Evolutionary conservation across 2,888 invertebrate species (phyloP).

Genomic region (Sussaba pulchella): DNA sequence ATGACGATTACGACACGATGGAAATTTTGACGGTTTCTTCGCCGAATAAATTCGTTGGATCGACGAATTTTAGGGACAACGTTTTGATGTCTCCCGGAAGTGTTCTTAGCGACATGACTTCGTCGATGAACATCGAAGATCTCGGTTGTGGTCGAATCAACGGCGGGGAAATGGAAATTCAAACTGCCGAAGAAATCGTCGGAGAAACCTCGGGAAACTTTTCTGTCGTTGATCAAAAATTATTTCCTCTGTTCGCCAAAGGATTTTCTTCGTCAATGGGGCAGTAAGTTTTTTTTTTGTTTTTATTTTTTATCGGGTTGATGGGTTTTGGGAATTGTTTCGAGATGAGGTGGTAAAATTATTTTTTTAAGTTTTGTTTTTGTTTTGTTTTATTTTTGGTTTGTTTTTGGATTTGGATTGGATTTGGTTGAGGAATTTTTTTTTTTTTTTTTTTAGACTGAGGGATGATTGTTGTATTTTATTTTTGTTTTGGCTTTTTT

Average conservation of each 20-base stretch:
- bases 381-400: too few relatives aligned
- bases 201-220: conserved; percentile 1
- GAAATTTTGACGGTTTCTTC: conserved; percentile 69
- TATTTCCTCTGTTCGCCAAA: conserved; percentile 81
- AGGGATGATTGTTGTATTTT: too few relatives aligned
- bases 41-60: conserved; percentile 70
- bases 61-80: conserved; percentile 66
- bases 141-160: conserved; percentile 30
- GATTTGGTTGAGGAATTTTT: not conserved
- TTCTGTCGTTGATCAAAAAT: conserved; percentile 63
- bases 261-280: conserved; percentile 70
- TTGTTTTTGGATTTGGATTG: not conserved
- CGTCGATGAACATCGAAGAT: conserved; percentile 85
- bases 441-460: too few relatives aligned
- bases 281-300: conserved; percentile 72
- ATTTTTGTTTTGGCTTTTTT: not conserved
- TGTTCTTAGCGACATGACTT: conserved; percentile 85
- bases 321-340: too few relatives aligned
- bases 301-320: too few relatives aligned
- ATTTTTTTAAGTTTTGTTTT: not conserved
- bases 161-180: not conserved
- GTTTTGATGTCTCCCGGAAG: conserved; percentile 85
- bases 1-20: conserved; percentile 79
- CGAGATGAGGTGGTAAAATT: not conserved
- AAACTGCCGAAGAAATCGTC: not conserved